Conservation (phyloP, 2,888 invertebrate genomes). For the Mechanitis messenoides region DNA sequence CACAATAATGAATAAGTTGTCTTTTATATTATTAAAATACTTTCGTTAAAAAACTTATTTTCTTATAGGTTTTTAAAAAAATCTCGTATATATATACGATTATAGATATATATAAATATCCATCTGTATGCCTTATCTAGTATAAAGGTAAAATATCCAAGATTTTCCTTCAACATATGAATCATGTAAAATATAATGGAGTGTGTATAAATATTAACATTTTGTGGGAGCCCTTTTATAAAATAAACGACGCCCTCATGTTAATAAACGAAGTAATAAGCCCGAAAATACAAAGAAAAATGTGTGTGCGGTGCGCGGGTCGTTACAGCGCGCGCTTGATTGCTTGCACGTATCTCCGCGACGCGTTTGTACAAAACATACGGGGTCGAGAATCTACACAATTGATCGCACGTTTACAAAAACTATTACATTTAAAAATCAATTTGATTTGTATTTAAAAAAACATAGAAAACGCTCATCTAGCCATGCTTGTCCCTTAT, state of each 20-base stretch:
- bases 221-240: constrained; percentile 17
- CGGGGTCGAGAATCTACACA: constrained; percentile 6
- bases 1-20: too few relatives aligned
- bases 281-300: constrained; percentile 49
- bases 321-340: constrained; percentile 49
- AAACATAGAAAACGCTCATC: too few relatives aligned
- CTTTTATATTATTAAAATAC: too few relatives aligned
- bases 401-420: too few relatives aligned
- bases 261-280: constrained; percentile 50
- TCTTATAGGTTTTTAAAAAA: too few relatives aligned
- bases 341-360: constrained; percentile 46
- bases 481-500: too few relatives aligned
- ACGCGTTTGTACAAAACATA: constrained; percentile 29
- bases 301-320: constrained; percentile 36
- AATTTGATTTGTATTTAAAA: too few relatives aligned
- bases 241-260: constrained; percentile 33
- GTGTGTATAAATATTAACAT: constrained; percentile 18
- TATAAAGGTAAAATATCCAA: not conserved
- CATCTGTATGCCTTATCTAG: not conserved
- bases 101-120: too few relatives aligned
- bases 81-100: too few relatives aligned
- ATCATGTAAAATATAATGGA: constrained; percentile 5
- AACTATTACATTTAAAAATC: too few relatives aligned
- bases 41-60: too few relatives aligned
- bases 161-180: not conserved